A percentile compares a stretch with the other conserved stretches of the same genome.
Evolutionary conservation across 2,113 vertebrate genomes (phyloP).

Genomic region (Parotia lawesii): DNA sequence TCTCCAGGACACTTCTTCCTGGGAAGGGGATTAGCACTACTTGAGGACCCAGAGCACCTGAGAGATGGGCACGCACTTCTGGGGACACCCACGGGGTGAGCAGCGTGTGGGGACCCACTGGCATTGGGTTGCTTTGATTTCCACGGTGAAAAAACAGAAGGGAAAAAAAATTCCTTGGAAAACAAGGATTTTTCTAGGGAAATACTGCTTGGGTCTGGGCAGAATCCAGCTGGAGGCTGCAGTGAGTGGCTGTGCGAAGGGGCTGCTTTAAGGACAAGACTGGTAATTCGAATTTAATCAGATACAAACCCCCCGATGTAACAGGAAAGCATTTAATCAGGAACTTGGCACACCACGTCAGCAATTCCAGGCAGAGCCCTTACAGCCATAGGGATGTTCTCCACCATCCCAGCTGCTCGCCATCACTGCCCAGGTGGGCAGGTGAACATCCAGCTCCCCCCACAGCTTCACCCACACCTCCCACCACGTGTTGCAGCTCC

Average conservation of each 20-base stretch:
- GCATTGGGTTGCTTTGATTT: neutral
- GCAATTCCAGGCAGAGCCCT: neutral
- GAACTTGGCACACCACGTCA: neutral
- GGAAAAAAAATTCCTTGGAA: neutral
- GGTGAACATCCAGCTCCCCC: neutral
- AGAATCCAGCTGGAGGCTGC: neutral
- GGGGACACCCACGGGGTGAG: neutral
- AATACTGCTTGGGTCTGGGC: neutral
- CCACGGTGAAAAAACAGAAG: rapidly evolving
- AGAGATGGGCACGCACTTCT: neutral
- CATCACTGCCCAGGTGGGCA: rapidly evolving
- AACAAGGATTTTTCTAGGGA: neutral
- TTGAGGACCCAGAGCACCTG: neutral
- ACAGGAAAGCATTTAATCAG: constrained; percentile 40
- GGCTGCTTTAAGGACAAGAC: neutral
- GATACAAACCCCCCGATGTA: neutral
- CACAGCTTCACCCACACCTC: neutral
- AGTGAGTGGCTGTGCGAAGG: neutral
- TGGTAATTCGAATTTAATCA: neutral
- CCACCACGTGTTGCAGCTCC: rapidly evolving
- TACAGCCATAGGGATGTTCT: neutral
- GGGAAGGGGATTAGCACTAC: rapidly evolving
- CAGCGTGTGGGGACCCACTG: rapidly evolving
- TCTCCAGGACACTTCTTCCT: neutral
- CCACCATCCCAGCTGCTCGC: neutral